These are phyloP conservation scores for Protonibea diacanthus DNA, from an alignment of 2,797 vertebrate genomes.

Conservation along the genomic window DNA sequence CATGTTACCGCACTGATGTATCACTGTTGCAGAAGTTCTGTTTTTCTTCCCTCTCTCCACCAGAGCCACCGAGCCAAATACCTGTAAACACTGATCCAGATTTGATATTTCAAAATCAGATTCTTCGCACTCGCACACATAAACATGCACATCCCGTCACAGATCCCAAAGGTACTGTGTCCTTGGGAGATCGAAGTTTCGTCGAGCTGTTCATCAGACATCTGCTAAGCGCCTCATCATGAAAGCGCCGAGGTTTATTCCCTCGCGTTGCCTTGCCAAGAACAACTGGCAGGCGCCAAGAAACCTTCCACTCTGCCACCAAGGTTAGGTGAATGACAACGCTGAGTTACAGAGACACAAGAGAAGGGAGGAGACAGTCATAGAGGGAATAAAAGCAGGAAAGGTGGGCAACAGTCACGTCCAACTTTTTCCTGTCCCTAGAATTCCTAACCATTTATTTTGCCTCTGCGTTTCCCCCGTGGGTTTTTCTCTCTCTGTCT, in stretches of 20 bases:
- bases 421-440: conserved; percentile 6
- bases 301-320: conserved; percentile 77
- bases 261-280: conserved; percentile 73
- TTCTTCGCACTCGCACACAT: conserved; percentile 32
- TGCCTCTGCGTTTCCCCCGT: neutral
- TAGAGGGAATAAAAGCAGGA: conserved; percentile 40
- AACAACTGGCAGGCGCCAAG: conserved; percentile 79
- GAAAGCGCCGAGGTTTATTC: conserved; percentile 77
- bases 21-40: neutral
- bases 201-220: conserved; percentile 78
- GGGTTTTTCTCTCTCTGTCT: neutral
- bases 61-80: conserved; percentile 35
- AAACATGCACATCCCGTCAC: conserved; percentile 54
- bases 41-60: neutral
- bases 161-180: conserved; percentile 59
- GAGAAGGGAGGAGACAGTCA: conserved; percentile 50
- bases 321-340: conserved; percentile 83
- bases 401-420: conserved; percentile 36
- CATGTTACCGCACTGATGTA: neutral
- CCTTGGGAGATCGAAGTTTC: conserved; percentile 76
- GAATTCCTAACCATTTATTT: conserved; percentile 1
- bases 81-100: conserved; percentile 34
- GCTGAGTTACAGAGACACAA: conserved; percentile 67
- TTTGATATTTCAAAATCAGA: conserved; percentile 42
- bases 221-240: conserved; percentile 81